Percentiles rank a stretch among this genome's conserved stretches.
phyloP scores from a whole-genome alignment of 2,113 vertebrate genomes.

The Okapia johnstoni region DNA sequence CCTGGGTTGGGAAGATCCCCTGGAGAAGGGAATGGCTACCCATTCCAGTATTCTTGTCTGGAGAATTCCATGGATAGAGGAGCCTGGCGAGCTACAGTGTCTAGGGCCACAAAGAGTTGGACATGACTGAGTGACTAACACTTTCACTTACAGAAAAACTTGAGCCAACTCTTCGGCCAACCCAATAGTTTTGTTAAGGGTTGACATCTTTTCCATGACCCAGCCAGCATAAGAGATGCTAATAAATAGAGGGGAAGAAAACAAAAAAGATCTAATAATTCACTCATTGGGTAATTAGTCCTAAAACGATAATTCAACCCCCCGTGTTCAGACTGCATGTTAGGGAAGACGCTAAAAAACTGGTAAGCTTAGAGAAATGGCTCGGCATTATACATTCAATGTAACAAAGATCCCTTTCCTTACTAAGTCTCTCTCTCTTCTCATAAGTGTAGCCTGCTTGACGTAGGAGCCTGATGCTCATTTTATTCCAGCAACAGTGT shows the following conservation, averaged over 20 bases:
- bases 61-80: not conserved
- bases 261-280: not conserved
- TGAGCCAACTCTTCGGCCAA: not conserved
- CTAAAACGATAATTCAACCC: not conserved
- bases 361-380: not conserved
- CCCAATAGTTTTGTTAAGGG: not conserved
- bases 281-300: not conserved
- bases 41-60: not conserved
- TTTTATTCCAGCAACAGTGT: not conserved
- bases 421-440: not conserved
- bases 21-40: not conserved
- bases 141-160: not conserved
- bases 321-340: not conserved
- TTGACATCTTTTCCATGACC: not conserved
- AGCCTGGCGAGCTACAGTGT: not conserved
- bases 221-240: not conserved
- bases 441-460: not conserved
- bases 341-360: not conserved
- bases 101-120: not conserved
- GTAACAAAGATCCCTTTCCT: not conserved
- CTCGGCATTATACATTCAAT: not conserved
- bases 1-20: not conserved
- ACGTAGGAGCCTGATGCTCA: not conserved
- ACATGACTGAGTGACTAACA: not conserved
- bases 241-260: not conserved